Percentiles rank a stretch among this genome's conserved stretches.
phyloP scores from a whole-genome alignment of 2,888 invertebrate genomes.

The Chalcis sispes region DNA sequence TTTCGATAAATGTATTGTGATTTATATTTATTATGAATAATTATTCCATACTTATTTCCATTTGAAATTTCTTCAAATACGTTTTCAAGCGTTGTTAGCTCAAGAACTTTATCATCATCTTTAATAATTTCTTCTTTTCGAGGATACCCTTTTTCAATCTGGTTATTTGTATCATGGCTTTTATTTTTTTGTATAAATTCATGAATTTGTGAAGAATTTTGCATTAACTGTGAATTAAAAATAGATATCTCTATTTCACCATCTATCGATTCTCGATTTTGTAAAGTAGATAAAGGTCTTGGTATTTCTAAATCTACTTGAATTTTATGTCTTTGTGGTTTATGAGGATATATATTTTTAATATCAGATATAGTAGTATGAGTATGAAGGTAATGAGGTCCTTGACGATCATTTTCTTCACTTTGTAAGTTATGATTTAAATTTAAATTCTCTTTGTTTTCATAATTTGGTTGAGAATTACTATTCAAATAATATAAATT shows the following conservation, averaged over 20 bases:
- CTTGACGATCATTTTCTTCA: slow-evolving; percentile 8
- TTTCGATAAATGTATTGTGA: not conserved
- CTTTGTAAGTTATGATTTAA: not conserved
- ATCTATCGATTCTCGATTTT: slow-evolving; percentile 29
- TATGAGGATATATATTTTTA: not conserved
- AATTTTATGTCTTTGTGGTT: not conserved
- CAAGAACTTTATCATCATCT: not conserved
- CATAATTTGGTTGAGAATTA: not conserved
- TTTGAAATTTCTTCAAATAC: not conserved
- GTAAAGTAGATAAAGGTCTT: slow-evolving; percentile 10
- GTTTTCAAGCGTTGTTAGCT: not conserved
- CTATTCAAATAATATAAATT: not conserved
- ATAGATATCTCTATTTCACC: not conserved
- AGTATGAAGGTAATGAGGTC: slow-evolving; percentile 31
- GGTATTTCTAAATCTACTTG: slow-evolving; percentile 23
- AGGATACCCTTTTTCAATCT: not conserved
- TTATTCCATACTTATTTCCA: not conserved
- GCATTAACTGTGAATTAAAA: not conserved
- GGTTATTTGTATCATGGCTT: too few species aligned
- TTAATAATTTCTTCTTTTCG: not conserved
- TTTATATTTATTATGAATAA: not conserved
- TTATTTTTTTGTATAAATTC: not conserved
- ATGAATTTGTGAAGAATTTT: not conserved
- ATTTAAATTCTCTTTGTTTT: too few species aligned
- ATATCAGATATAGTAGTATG: slow-evolving; percentile 37